Conservation (phyloP, 2,888 invertebrate species). For the Hipparchia semele region DNA sequence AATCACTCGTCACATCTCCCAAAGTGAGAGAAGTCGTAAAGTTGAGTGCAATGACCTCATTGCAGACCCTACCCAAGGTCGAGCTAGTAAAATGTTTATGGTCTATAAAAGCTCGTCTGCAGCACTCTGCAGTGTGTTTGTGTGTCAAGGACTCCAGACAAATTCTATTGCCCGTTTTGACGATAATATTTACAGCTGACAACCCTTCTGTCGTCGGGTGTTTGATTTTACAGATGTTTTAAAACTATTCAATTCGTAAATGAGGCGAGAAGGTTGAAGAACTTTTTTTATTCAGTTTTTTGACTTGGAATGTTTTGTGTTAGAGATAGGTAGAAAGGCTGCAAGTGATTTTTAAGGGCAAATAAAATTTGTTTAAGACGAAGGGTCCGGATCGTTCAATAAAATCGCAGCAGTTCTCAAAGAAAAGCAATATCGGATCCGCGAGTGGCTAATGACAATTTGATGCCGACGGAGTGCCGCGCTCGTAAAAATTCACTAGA, state of each 20-base stretch:
- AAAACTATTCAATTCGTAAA: conserved; percentile 12
- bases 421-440: conserved; percentile 81
- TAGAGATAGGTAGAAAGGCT: neutral
- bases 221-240: conserved; percentile 22
- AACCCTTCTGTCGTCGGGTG: conserved; percentile 29
- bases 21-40: conserved; percentile 61
- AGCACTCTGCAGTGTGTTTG: conserved; percentile 78
- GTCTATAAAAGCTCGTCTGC: conserved; percentile 80
- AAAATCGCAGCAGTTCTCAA: conserved; percentile 72
- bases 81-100: conserved; percentile 83
- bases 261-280: neutral
- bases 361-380: conserved; percentile 40
- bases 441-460: conserved; percentile 81
- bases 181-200: conserved; percentile 36
- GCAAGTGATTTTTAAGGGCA: conserved; percentile 25
- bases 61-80: conserved; percentile 81
- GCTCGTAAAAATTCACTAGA: conserved; percentile 82
- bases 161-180: conserved; percentile 58
- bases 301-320: neutral
- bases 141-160: conserved; percentile 80
- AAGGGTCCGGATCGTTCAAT: conserved; percentile 71
- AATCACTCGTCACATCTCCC: conserved; percentile 51
- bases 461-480: conserved; percentile 75
- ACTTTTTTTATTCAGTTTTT: neutral
- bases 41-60: conserved; percentile 77